Conservation (phyloP, 2,888 invertebrate genomes). For the Tigriopus californicus region DNA sequence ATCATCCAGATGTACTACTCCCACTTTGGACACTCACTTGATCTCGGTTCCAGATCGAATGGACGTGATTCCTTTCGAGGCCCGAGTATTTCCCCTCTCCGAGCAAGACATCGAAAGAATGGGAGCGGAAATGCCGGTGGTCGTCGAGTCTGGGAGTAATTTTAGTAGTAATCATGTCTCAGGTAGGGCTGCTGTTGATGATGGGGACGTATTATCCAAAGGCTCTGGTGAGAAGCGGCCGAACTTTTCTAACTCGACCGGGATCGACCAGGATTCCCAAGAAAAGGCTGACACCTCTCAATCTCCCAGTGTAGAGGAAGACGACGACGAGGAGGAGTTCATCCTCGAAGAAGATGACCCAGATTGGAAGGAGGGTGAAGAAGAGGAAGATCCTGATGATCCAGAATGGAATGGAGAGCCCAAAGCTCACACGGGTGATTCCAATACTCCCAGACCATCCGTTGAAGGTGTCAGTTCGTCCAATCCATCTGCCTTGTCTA, state of each 20-base stretch:
- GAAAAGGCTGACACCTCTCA: not conserved
- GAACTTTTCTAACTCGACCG: not conserved
- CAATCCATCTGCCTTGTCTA: no score
- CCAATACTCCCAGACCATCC: not conserved
- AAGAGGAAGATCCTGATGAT: conserved; percentile 53
- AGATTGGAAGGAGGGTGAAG: not conserved
- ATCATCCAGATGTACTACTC: conserved; percentile 2
- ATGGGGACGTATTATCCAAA: not conserved
- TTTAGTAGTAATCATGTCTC: not conserved
- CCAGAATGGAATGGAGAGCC: conserved; percentile 44
- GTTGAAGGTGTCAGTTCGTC: no score
- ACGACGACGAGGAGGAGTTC: not conserved
- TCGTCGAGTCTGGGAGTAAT: not conserved
- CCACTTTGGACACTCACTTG: conserved; percentile 22
- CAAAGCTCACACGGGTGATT: not conserved
- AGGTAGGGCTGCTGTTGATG: not conserved
- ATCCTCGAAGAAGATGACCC: not conserved
- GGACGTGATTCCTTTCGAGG: conserved; percentile 43
- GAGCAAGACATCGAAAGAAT: conserved; percentile 48
- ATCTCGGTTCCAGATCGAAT: conserved; percentile 40
- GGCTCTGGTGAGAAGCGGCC: not conserved
- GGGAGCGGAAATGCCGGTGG: conserved; percentile 43
- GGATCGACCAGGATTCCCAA: not conserved
- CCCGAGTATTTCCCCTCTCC: conserved; percentile 49
- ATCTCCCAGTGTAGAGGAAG: not conserved